A percentile compares a stretch with the other conserved stretches of the same genome.
Conservation (phyloP, 2,888 invertebrate species). For the Hirtodrosophila confusa region DNA sequence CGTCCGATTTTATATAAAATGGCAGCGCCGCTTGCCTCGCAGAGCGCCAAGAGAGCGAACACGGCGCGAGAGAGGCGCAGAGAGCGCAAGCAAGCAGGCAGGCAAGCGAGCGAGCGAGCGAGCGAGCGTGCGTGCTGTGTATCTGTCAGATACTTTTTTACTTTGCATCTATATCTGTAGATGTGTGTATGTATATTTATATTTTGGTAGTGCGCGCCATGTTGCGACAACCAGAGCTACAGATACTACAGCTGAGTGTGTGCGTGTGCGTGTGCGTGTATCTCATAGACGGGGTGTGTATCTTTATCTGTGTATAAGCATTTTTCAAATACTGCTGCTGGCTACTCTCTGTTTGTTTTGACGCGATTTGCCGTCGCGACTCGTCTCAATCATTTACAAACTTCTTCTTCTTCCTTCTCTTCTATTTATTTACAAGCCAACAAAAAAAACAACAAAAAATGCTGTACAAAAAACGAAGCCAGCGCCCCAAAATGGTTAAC, state of each 20-base stretch:
- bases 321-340: conserved; percentile 30
- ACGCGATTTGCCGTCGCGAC: conserved; percentile 53
- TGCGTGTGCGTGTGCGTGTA: conserved; percentile 20
- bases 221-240: conserved; percentile 46
- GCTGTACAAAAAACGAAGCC: background rate
- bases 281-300: conserved; percentile 42
- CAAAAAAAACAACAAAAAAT: background rate
- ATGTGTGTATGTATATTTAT: conserved; percentile 3
- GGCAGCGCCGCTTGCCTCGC: conserved; percentile 37
- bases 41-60: conserved; percentile 33
- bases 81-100: conserved; percentile 6
- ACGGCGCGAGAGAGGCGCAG: conserved; percentile 1
- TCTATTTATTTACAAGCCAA: conserved; percentile 25
- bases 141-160: conserved; percentile 47
- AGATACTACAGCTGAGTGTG: conserved; percentile 20
- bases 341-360: conserved; percentile 76
- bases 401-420: conserved; percentile 23
- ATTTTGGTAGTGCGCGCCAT: conserved; percentile 58
- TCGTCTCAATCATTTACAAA: conserved; percentile 58
- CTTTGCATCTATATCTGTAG: conserved; percentile 3
- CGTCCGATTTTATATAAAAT: conserved; percentile 81
- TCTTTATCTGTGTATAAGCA: conserved; percentile 52
- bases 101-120: conserved; percentile 12
- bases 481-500: conserved; percentile 23
- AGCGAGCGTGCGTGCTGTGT: conserved; percentile 38